Base-by-base conservation (phyloP, 2,113 vertebrate genomes). In the Heterochromis multidens region DNA sequence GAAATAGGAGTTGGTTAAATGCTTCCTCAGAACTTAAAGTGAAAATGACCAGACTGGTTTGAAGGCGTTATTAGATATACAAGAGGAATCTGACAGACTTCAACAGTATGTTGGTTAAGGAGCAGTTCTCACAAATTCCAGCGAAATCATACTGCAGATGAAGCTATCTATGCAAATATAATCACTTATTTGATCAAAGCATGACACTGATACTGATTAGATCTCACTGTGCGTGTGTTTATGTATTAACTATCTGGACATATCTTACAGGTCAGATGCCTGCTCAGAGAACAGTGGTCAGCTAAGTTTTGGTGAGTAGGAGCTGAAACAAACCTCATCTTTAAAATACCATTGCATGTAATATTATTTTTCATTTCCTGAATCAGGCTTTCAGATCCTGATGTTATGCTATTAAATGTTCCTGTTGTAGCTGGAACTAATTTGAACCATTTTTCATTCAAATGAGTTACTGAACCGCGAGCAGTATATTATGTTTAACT, bases 281-380 rank as follows among this genome's bases (percentile, higher is more conserved):
- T 33, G 61, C 61, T 79, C 43, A 59, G 90, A 92, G 9, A 94
- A 90, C 59, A 35, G 43, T 0, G 16, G 65, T 77, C 93, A 89
- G 78, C 82, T 82, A 56, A 94, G 89, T 80, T 88, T 95, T 37
- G 96, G 95, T 96, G 91, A 92, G 95, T 88, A 56, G 72, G 27
- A 77, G 23, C 33, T 78, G n/a, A 82, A 58, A 63, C 3, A 35
- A 65, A 63, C 4, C 7, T 67, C 70, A 12, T 19, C 5, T 17
- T n/a, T 27, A 23, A 6, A 14, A 35, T 61, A 77, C 17, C 70
- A 59, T 60, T 23, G 57, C 11, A 62, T 54, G 17, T n/a, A 3
- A 9, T 76, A n/a, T 2, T 21, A 46, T 8, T 46, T 57, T 80
- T 80, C 6, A 65, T 67, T 17, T 35, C 2, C 3, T 23, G 25